A percentile compares a stretch with the other conserved stretches of the same genome.
Evolutionary conservation across 2,797 vertebrate species (phyloP).

Genomic region (Arrhamphus sclerolepis): DNA sequence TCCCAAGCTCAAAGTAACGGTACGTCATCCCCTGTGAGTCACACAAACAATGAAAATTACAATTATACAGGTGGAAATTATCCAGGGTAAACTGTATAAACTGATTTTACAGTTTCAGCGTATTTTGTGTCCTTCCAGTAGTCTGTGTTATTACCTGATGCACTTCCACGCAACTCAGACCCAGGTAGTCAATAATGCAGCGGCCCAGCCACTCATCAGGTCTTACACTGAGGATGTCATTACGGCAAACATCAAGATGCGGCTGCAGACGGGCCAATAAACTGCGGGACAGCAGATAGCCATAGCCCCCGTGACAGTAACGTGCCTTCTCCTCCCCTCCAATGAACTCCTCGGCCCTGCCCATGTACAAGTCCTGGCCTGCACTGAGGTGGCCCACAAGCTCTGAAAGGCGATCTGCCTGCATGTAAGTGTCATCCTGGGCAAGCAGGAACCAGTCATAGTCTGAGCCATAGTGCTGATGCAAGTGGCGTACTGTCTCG

Average conservation of each 20-base stretch:
- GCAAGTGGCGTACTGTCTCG: conserved; percentile 91
- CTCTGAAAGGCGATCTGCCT: conserved; percentile 87
- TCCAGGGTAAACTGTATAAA: no score
- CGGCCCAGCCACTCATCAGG: conserved; percentile 98
- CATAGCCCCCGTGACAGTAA: conserved; percentile 95
- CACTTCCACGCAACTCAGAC: conserved; percentile 88
- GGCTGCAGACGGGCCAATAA: conserved; percentile 89
- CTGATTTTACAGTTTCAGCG: no score
- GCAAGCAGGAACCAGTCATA: conserved; percentile 97
- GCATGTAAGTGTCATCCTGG: conserved; percentile 94
- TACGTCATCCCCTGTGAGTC: conserved; percentile 88
- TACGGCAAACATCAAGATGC: conserved; percentile 91
- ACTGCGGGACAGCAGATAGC: conserved; percentile 93
- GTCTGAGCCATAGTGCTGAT: conserved; percentile 88
- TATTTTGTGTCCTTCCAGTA: no score
- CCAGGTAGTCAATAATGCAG: conserved; percentile 95
- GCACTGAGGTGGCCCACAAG: conserved; percentile 92
- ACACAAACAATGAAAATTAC: conserved; percentile 4
- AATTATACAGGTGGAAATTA: background rate
- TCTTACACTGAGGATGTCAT: conserved; percentile 94
- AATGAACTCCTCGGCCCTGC: conserved; percentile 93
- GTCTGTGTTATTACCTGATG: conserved; percentile 84
- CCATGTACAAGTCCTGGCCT: conserved; percentile 93
- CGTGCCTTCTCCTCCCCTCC: conserved; percentile 91
- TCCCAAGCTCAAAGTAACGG: conserved; percentile 90